Conservation (phyloP, 2,888 invertebrate species). For the Syritta pipiens region DNA sequence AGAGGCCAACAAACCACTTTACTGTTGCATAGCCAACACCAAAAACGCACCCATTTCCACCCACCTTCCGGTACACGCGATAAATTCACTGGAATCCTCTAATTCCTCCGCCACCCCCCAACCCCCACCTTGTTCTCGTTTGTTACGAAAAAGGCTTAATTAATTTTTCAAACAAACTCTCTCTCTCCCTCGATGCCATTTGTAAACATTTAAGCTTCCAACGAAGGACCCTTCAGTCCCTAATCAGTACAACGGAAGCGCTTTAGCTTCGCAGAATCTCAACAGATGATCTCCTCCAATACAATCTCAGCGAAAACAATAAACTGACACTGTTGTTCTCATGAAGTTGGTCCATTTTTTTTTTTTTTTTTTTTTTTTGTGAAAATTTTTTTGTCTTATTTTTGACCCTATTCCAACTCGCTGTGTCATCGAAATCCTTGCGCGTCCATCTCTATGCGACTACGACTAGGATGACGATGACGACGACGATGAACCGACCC, state of each 20-base stretch:
- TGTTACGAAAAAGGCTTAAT: no score
- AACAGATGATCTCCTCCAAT: conserved; percentile 3
- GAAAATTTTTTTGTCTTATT: background rate
- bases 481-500: background rate
- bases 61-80: no score
- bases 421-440: conserved; percentile 34
- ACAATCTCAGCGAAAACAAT: conserved; percentile 15
- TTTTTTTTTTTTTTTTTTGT: background rate
- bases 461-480: background rate
- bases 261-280: conserved; percentile 1
- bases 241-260: background rate
- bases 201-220: conserved; percentile 10
- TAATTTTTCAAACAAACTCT: background rate
- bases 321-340: conserved; percentile 24
- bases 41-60: no score
- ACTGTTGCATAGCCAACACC: no score
- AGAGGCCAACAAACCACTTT: no score
- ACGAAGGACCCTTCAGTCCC: background rate
- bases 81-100: no score
- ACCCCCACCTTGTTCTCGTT: no score
- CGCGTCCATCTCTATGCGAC: conserved; percentile 4
- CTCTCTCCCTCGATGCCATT: background rate
- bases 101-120: no score
- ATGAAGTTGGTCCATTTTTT: background rate
- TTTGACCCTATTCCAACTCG: no score